These are phyloP conservation scores for Paratrypauchen microcephalus DNA, from an alignment of 2,797 vertebrate species.

Conservation along the genomic window DNA sequence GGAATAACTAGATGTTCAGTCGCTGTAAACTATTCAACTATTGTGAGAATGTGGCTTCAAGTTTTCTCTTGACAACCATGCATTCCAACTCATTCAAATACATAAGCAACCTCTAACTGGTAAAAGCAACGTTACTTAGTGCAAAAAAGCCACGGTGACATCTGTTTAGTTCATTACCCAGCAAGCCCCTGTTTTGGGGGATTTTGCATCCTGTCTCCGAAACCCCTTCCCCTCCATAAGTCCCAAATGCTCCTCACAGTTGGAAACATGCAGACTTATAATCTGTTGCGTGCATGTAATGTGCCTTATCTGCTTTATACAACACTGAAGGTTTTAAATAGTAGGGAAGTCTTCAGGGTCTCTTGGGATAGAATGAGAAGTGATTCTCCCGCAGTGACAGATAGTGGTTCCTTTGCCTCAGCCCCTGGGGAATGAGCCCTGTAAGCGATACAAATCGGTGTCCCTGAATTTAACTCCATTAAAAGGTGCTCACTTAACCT, in stretches of 20 bases:
- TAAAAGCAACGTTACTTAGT: neutral
- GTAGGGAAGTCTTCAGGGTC: slow-evolving; percentile 9
- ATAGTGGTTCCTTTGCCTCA: slow-evolving; percentile 11
- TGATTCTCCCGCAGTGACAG: slow-evolving; percentile 3
- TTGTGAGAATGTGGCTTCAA: neutral
- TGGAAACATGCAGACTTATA: slow-evolving; percentile 11
- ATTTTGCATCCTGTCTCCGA: slow-evolving; percentile 44
- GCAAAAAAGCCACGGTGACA: slow-evolving; percentile 32
- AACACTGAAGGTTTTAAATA: slow-evolving; percentile 3
- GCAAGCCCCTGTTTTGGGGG: slow-evolving; percentile 36
- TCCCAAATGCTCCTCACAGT: slow-evolving; percentile 6
- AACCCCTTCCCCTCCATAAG: neutral
- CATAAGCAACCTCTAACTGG: neutral
- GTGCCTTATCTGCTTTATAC: neutral
- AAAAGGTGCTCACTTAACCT: slow-evolving; percentile 27
- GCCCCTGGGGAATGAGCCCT: slow-evolving; percentile 4
- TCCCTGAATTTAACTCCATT: slow-evolving; percentile 32
- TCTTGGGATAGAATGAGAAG: neutral
- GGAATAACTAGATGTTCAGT: neutral
- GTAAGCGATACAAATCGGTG: slow-evolving; percentile 23
- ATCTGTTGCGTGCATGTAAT: neutral
- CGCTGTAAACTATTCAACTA: neutral
- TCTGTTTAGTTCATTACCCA: slow-evolving; percentile 64
- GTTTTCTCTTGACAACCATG: neutral
- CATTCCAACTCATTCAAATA: slow-evolving; percentile 17